Conservation (phyloP, 2,113 vertebrate genomes). For the Mungos mungo region DNA sequence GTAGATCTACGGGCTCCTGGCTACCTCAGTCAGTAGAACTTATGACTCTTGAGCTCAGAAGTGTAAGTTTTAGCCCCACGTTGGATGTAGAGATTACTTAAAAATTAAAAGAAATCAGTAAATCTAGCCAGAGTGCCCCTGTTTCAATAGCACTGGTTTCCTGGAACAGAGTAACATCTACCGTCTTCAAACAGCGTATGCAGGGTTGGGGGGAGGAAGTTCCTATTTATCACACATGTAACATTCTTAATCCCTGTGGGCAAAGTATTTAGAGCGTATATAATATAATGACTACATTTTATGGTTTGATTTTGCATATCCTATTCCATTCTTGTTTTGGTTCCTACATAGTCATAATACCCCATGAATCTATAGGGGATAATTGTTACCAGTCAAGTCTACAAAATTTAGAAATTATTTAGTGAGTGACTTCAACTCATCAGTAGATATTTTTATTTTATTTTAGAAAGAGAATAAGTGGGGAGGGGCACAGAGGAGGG, state of each 20-base stretch:
- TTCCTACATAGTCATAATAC: background rate
- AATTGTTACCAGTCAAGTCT: background rate
- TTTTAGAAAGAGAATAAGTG: too few species aligned
- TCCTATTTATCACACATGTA: background rate
- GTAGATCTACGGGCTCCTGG: background rate
- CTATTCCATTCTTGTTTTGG: background rate
- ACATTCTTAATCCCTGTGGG: background rate
- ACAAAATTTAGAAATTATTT: background rate
- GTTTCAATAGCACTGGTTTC: background rate
- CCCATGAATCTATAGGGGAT: background rate
- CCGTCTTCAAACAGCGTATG: background rate
- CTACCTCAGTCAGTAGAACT: background rate
- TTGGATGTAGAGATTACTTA: background rate
- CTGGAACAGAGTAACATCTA: background rate
- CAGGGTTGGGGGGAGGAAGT: rapidly evolving
- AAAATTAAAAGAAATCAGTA: background rate
- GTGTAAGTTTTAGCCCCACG: background rate
- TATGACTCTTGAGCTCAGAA: background rate
- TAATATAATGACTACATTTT: background rate
- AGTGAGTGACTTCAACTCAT: background rate
- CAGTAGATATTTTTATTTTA: background rate
- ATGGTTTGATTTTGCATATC: background rate
- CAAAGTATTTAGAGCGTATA: background rate
- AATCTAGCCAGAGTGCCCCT: background rate
- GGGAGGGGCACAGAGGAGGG: too few species aligned